These are phyloP conservation scores for Pseudomyrmex flavicornis DNA, from an alignment of 1,140 invertebrate genomes.

Conservation along the genomic window DNA sequence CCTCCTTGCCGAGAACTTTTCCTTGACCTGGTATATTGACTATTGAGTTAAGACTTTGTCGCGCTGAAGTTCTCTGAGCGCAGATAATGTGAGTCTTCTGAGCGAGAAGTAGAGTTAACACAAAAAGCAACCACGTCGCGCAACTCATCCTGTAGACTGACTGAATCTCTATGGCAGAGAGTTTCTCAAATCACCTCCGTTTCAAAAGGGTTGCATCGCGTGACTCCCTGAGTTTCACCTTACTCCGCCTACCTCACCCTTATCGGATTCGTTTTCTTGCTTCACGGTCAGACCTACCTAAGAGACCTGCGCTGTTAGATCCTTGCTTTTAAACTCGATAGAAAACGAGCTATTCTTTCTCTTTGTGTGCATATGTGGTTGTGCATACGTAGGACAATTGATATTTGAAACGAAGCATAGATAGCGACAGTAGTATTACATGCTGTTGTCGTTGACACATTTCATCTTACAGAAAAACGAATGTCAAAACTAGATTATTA, in stretches of 20 bases:
- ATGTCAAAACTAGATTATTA: too few relatives aligned
- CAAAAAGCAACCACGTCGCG: slow-evolving; percentile 71
- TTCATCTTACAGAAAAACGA: too few relatives aligned
- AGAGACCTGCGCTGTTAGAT: slow-evolving; percentile 70
- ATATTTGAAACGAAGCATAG: too few relatives aligned
- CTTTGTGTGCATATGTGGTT: background rate
- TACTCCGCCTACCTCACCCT: slow-evolving; percentile 45
- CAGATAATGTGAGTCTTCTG: slow-evolving; percentile 57
- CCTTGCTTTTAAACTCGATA: slow-evolving; percentile 19
- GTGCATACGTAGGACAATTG: too few relatives aligned
- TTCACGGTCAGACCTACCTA: slow-evolving; percentile 46
- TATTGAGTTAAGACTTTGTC: slow-evolving; percentile 74
- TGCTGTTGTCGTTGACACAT: too few relatives aligned
- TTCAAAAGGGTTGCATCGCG: slow-evolving; percentile 69
- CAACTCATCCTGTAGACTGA: slow-evolving; percentile 80
- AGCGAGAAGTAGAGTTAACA: slow-evolving; percentile 72
- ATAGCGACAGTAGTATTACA: too few relatives aligned
- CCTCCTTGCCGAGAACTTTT: slow-evolving; percentile 80
- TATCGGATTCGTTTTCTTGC: slow-evolving; percentile 56
- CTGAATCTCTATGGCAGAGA: slow-evolving; percentile 68
- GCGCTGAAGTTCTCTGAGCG: slow-evolving; percentile 76
- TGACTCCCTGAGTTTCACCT: slow-evolving; percentile 70
- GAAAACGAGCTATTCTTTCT: slow-evolving; percentile 3
- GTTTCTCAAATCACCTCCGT: slow-evolving; percentile 73
- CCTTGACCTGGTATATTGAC: slow-evolving; percentile 81